Conservation (phyloP, 2,888 invertebrate species). For the Odiellus spinosus region DNA sequence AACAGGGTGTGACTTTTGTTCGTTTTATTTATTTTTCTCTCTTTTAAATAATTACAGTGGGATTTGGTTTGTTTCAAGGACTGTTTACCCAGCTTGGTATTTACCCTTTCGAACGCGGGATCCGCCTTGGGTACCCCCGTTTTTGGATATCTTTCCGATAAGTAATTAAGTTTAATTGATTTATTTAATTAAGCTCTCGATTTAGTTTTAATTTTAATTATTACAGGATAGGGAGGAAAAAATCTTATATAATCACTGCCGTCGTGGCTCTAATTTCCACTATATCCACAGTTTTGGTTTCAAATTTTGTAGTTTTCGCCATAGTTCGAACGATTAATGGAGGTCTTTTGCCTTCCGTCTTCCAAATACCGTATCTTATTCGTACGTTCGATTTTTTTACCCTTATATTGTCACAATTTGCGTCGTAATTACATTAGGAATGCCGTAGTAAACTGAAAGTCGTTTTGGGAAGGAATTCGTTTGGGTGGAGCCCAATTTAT, state of each 20-base stretch:
- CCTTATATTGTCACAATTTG: background rate
- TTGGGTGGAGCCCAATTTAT: no score
- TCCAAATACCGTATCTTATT: constrained; percentile 16
- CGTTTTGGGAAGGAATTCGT: no score
- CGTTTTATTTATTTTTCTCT: no score
- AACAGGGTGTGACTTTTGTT: no score
- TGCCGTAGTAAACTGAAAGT: no score
- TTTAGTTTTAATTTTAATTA: background rate
- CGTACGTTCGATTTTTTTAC: constrained; percentile 7
- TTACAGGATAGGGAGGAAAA: constrained; percentile 13
- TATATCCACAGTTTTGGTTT: constrained; percentile 10
- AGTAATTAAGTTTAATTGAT: constrained; percentile 6
- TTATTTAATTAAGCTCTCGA: background rate
- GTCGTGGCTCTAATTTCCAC: constrained; percentile 8
- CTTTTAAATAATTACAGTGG: constrained; percentile 8
- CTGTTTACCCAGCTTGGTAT: constrained; percentile 11
- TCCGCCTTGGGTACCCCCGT: constrained; percentile 16
- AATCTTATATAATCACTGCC: constrained; percentile 11
- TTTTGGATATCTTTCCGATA: constrained; percentile 16
- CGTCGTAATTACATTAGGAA: no score
- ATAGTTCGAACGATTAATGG: constrained; percentile 14
- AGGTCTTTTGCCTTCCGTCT: constrained; percentile 13
- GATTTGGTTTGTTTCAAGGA: constrained; percentile 16
- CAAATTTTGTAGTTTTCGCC: constrained; percentile 10
- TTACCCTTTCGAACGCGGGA: constrained; percentile 16